Base-by-base conservation (phyloP, 2,888 invertebrate genomes). In the Pandemis cinnamomeana region DNA sequence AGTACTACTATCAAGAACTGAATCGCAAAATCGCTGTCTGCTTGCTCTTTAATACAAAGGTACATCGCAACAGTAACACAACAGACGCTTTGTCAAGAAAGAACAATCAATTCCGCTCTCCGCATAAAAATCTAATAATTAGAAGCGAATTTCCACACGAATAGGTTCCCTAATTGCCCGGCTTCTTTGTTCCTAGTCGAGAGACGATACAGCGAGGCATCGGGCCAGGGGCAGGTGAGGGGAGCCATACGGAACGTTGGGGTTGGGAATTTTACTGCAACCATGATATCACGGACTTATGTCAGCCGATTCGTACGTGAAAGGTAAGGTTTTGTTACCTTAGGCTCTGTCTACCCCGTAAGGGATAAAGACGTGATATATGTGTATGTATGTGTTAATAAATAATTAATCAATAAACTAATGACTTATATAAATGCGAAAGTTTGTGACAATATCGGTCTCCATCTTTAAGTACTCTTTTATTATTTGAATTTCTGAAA, bases 71-170 rank as follows among this genome's bases (percentile, higher is more conserved):
- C 13, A 55, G 55, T 8, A 58, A 58, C 7, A 27, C 11, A 27
- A 58, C 27, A 10, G 58, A 58, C 3, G 27, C 58, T 27, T 58
- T 27, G 58, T 27, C 27, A 60, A 46, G 60, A 71, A n/a, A 44
- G 44, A 44, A 58, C 20, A 20, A 51, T 51, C 51, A 13, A 41
- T 67, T 7, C 20, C n/a, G 64, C 41, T 51, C 15, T 48, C 3
- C 60, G 67, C 51, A 61, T 71, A 67, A 71, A 71, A 71, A 71
- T 71, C 15, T 36, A 48, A 61, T 71, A 67, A 71, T 71, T 71
- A 67, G 51, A 66, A 51, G 36, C 20, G 60, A 51, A 67, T 67
- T 72, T 67, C 51, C 67, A 67, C 53, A 53, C 62, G 72, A 67
- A 72, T 62, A 53, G 62, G 20, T 44, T 10, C 42, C 67, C 15